phyloP scores from a whole-genome alignment of 2,888 invertebrate species.

The Kryphioiulus occultus region DNA sequence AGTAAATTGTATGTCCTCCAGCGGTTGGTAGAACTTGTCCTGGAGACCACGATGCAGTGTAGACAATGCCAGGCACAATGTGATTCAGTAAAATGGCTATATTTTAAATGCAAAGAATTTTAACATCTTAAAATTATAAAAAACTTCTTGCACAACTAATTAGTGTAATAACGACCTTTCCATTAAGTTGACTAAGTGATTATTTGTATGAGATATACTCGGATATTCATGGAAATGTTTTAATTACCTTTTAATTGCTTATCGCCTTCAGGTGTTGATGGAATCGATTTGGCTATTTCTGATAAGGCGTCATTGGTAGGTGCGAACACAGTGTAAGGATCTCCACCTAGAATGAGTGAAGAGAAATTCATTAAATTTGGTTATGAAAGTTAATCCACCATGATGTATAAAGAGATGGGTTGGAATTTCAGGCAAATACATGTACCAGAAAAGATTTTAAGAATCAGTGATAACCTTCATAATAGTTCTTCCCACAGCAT shows the following conservation, averaged over 20 bases:
- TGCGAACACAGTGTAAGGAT: conserved; percentile 50
- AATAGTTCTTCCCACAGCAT: no score
- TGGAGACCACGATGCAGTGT: conserved; percentile 48
- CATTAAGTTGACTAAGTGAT: no score
- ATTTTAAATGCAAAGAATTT: conserved; percentile 26
- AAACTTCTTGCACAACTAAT: not conserved
- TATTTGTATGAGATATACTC: not conserved
- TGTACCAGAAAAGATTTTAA: not conserved
- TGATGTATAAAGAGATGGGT: no score
- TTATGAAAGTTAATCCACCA: no score
- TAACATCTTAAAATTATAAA: not conserved
- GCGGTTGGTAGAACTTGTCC: conserved; percentile 46
- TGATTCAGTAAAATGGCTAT: conserved; percentile 48
- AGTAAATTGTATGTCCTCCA: conserved; percentile 45
- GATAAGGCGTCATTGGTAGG: conserved; percentile 49
- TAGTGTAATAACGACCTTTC: not conserved
- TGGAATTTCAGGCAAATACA: no score
- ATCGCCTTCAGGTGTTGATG: conserved; percentile 50
- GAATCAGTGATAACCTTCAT: no score
- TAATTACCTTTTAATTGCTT: conserved; percentile 45
- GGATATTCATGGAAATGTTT: not conserved
- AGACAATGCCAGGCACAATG: conserved; percentile 50
- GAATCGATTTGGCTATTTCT: not conserved
- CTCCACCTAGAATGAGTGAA: conserved; percentile 41
- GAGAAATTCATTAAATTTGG: not conserved